Percentiles rank a stretch among this genome's conserved stretches.
These are phyloP conservation scores for Amphimallon solstitiale DNA, from an alignment of 2,888 invertebrate species.

Conservation along the genomic window DNA sequence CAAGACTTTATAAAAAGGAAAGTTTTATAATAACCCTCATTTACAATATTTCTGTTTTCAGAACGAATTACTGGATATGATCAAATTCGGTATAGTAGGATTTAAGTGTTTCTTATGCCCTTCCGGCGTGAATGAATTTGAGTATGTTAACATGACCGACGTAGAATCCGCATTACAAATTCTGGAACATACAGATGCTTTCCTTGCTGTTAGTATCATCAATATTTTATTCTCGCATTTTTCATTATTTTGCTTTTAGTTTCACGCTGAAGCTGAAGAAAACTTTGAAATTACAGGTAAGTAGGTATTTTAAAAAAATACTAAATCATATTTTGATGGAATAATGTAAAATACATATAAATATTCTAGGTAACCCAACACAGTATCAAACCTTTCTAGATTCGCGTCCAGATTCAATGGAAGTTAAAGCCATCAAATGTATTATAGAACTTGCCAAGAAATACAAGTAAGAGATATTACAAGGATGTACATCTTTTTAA, in stretches of 20 bases:
- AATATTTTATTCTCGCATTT: constrained; percentile 3
- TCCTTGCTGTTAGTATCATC: constrained; percentile 70
- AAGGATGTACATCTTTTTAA: too few species aligned
- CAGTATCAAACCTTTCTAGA: constrained; percentile 72
- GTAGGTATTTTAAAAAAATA: neutral
- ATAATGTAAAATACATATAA: neutral
- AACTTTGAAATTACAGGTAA: constrained; percentile 45
- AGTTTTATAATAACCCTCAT: neutral
- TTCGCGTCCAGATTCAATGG: constrained; percentile 74
- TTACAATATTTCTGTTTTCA: constrained; percentile 49
- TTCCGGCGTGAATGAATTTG: constrained; percentile 76
- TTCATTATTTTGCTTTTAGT: constrained; percentile 63
- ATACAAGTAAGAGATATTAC: constrained; percentile 70
- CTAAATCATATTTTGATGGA: too few species aligned
- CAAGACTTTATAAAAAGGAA: too few species aligned
- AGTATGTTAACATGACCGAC: constrained; percentile 68
- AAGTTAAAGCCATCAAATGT: constrained; percentile 71
- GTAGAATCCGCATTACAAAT: constrained; percentile 69
- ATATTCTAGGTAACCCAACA: constrained; percentile 63
- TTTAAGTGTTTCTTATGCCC: constrained; percentile 79
- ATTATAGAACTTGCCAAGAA: constrained; percentile 69
- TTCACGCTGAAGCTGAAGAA: constrained; percentile 75
- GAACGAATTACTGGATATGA: constrained; percentile 68
- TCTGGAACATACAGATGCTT: constrained; percentile 69
- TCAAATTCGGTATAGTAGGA: constrained; percentile 76